Conservation (phyloP, 1,140 invertebrate genomes). For the Cydia pomonella region DNA sequence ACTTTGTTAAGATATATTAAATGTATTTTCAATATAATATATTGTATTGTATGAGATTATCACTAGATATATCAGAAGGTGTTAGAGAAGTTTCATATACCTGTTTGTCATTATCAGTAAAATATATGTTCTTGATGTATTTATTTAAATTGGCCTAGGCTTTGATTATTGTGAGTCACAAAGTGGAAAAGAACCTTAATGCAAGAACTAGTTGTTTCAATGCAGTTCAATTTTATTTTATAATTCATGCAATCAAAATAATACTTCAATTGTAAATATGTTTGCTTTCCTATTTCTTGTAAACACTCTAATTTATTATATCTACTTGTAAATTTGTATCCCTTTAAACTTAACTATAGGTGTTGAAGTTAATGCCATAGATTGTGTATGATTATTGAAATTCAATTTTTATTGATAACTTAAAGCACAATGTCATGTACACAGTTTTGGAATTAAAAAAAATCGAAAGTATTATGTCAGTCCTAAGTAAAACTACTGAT, state of each 20-base stretch:
- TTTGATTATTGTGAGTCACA: background rate
- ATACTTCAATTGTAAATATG: conserved; percentile 74
- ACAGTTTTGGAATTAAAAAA: conserved; percentile 54
- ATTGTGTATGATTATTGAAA: conserved; percentile 34
- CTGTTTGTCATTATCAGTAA: conserved; percentile 8
- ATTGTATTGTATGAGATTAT: conserved; percentile 26
- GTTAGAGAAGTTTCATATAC: conserved; percentile 26
- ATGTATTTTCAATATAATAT: conserved; percentile 26
- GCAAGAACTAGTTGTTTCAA: conserved; percentile 17
- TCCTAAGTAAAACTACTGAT: conserved; percentile 65
- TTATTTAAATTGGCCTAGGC: background rate
- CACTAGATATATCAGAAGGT: conserved; percentile 13
- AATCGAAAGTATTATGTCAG: conserved; percentile 71
- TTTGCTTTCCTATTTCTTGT: conserved; percentile 61
- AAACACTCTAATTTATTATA: conserved; percentile 69
- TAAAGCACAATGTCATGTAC: conserved; percentile 56
- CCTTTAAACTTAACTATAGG: conserved; percentile 57
- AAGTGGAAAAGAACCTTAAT: conserved; percentile 31
- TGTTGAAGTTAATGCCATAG: conserved; percentile 63
- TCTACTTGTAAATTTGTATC: conserved; percentile 63
- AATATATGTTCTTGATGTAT: conserved; percentile 16
- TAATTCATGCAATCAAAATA: conserved; percentile 40
- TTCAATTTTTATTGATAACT: conserved; percentile 41
- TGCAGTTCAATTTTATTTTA: conserved; percentile 28
- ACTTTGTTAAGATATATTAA: conserved; percentile 30